Percentiles rank a stretch among this genome's conserved stretches.
phyloP scores from a whole-genome alignment of 64 coral and sea anemone genomes.

The Orbicella faveolata region DNA sequence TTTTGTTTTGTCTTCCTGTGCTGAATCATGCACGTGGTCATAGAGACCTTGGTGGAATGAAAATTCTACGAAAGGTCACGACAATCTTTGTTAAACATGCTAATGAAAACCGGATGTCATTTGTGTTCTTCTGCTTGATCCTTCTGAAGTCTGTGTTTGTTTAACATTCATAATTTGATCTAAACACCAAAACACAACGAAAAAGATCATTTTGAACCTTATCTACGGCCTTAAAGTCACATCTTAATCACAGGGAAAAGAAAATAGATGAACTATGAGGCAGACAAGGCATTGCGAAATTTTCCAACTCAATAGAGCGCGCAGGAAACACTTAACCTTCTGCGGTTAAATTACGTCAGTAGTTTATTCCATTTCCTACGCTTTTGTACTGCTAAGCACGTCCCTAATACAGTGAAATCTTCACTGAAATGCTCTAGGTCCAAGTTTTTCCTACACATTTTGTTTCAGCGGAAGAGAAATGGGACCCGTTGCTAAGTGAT shows the following conservation, averaged over 20 bases:
- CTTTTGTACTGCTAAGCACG: not conserved
- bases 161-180: not conserved
- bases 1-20: too few species aligned
- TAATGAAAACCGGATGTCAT: not conserved
- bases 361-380: not conserved
- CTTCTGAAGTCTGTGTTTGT: not conserved
- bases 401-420: not conserved
- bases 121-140: not conserved
- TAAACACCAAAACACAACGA: not conserved
- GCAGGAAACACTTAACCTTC: constrained; percentile 11
- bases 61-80: not conserved
- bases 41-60: not conserved
- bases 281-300: not conserved
- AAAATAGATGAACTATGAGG: not conserved
- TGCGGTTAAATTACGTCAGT: constrained; percentile 35
- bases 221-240: not conserved
- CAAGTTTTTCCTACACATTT: not conserved
- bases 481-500: constrained; percentile 35
- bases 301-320: not conserved
- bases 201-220: not conserved
- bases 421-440: not conserved
- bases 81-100: not conserved
- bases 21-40: not conserved
- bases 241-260: not conserved
- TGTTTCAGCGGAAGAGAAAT: constrained; percentile 23